Conservation (phyloP, 2,797 vertebrate species). For the Tangara arthus region DNA sequence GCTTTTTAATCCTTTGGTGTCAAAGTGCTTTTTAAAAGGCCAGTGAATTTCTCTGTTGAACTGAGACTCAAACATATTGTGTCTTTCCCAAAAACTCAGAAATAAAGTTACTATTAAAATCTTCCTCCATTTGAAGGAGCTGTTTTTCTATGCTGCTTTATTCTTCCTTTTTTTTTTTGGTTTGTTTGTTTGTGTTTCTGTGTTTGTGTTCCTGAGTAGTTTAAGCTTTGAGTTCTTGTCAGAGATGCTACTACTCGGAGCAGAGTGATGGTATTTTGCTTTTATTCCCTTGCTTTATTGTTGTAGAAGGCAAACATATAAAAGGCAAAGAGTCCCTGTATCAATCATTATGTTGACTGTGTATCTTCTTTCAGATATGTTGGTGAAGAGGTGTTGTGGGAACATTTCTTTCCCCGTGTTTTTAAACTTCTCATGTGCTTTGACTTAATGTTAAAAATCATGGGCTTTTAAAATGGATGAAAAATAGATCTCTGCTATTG, state of each 20-base stretch:
- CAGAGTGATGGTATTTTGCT: neutral
- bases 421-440: neutral
- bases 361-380: neutral
- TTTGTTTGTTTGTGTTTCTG: neutral
- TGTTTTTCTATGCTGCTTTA: neutral
- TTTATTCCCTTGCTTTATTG: neutral
- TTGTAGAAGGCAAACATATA: neutral
- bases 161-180: neutral
- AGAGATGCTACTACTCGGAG: neutral
- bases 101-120: neutral
- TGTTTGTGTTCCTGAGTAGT: neutral
- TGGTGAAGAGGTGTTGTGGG: neutral
- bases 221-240: neutral
- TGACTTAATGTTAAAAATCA: neutral
- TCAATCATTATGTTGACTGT: neutral
- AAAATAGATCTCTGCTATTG: neutral
- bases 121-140: neutral
- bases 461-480: neutral
- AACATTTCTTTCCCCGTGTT: neutral
- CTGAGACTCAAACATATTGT: neutral
- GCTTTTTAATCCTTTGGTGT: neutral
- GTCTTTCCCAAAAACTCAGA: neutral
- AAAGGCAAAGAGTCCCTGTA: neutral
- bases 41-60: neutral
- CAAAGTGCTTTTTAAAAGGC: neutral